Evolutionary conservation across 2,888 invertebrate species (phyloP), one percentile per base, ranked within the genome.

Genomic region (Ophonus ardosiacus): DNA sequence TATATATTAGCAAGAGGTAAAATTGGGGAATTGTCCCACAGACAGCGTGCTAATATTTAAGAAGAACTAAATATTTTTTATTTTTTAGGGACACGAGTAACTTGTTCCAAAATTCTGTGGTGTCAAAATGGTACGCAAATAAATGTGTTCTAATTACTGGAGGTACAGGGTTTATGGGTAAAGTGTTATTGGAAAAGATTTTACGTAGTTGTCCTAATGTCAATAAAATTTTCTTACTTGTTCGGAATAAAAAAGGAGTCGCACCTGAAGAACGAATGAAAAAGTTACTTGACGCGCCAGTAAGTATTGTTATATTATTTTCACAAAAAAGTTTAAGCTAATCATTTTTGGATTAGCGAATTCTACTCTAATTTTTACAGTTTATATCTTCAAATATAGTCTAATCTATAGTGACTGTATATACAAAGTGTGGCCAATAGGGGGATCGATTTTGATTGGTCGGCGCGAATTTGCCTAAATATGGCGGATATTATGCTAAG

Each of bases 131-230:
- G 71, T 74, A 74, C 21, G 8, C 71, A 13, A 7, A 6, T 3
- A 74, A 43, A 18, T 43, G 1, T 18, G 40, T 95, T 15, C 93
- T 95, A 86, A 91, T 95, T 81, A 95, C 95, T 6, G 95, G 95
- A 15, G 94, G 92, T 21, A 94, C 94, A n/a, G 95, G 95, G 1
- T 95, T 95, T 87, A 91, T 95, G 7, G 95, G 95, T 0, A 92
- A 94, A 88, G 93, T 93, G 17, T 90, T 95, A 0, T 90, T 95
- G 0, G 95, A 95, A 88, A 95, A 95, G 89, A 88, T 95, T 10
- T 89, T 95, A 15, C 90, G 94, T 87, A 92, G 92, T 40, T 92
- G 93, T 86, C 92, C 93, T 0, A 92, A 91, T 17, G 86, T 94
- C 7, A 91, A 89, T 31, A 89, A 87, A 68, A 92, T 95, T 87